A percentile compares a stretch with the other conserved stretches of the same genome.
phyloP scores from a whole-genome alignment of 2,888 invertebrate species.

The Aporophyla lueneburgensis region DNA sequence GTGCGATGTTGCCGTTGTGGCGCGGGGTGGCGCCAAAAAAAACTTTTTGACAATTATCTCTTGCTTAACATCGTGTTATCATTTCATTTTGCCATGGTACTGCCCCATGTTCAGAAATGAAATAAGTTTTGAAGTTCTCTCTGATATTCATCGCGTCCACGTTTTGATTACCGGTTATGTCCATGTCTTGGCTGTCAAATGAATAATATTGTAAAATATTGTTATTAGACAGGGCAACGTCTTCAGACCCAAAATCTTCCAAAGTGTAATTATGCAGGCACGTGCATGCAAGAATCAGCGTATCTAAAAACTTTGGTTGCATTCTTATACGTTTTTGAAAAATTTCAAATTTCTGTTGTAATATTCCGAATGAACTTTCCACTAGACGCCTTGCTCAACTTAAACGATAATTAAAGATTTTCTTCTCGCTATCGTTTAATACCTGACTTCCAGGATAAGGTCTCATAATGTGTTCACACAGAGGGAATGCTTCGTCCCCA shows the following conservation, averaged over 20 bases:
- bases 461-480: slow-evolving; percentile 37
- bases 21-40: too few relatives aligned
- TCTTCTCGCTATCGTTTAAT: slow-evolving; percentile 10
- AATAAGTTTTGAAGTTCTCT: slow-evolving; percentile 53
- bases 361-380: slow-evolving; percentile 35
- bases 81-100: slow-evolving; percentile 27
- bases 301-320: slow-evolving; percentile 49
- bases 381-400: too few relatives aligned
- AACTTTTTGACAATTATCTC: too few relatives aligned
- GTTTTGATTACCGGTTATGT: slow-evolving; percentile 45
- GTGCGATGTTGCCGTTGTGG: too few relatives aligned
- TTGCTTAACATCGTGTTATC: slow-evolving; percentile 2
- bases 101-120: slow-evolving; percentile 48
- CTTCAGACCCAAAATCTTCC: slow-evolving; percentile 41
- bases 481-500: too few relatives aligned
- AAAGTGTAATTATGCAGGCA: slow-evolving; percentile 49
- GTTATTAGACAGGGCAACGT: slow-evolving; percentile 43
- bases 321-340: slow-evolving; percentile 23
- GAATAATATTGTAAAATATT: slow-evolving; percentile 52
- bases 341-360: slow-evolving; percentile 52
- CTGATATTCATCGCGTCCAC: slow-evolving; percentile 48
- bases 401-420: too few relatives aligned
- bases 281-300: slow-evolving; percentile 49
- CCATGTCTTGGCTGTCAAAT: slow-evolving; percentile 41
- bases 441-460: slow-evolving; percentile 53